Base-by-base conservation (phyloP, 2,888 invertebrate genomes). In the Stegana nigrithorax region DNA sequence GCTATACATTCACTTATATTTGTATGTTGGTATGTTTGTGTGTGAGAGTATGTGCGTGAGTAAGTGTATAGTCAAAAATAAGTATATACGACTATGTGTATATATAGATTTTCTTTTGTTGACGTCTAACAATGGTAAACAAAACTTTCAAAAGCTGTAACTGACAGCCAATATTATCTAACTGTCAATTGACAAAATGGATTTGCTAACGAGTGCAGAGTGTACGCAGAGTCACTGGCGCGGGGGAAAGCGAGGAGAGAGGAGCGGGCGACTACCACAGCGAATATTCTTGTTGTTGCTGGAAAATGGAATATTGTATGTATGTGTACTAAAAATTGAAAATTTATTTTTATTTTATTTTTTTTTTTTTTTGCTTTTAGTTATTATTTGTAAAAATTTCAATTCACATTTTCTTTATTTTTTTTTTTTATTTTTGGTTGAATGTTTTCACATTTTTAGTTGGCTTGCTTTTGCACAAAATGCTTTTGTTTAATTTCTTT, bases 111-210 rank as follows among this genome's bases (percentile, higher is more conserved):
- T 60, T 60, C 56, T 56, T 27, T 44, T 62, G 32, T 55, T 55
- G n/a, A 29, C 1, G 8, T 36, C 36, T 55, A 12, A 55, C 53
- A 55, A 55, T 32, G 53, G 32, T 32, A 21, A 55, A 55, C 66
- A 72, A 67, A 73, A 78, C 73, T 55, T 55, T 36, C 32, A 78
- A 81, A 69, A 68, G 69, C 83, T 84, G 83, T 82, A 83, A 84
- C 84, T 84, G 83, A 84, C 83, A 84, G 83, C 83, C 80, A 84
- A 84, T 84, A 84, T 84, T 83, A 76, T 80, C 72, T 65, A 74
- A 71, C 82, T 83, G 84, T 84, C 84, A 84, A 84, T 84, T 81
- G 79, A 75, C 73, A 84, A 83, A 84, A 84, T 84, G 84, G 80
- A 81, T 84, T 82, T 79, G 73, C 69, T 71, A 71, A 75, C 77